Evolutionary conservation across 2,888 invertebrate species (phyloP).

Genomic region (Zonitis immaculata): DNA sequence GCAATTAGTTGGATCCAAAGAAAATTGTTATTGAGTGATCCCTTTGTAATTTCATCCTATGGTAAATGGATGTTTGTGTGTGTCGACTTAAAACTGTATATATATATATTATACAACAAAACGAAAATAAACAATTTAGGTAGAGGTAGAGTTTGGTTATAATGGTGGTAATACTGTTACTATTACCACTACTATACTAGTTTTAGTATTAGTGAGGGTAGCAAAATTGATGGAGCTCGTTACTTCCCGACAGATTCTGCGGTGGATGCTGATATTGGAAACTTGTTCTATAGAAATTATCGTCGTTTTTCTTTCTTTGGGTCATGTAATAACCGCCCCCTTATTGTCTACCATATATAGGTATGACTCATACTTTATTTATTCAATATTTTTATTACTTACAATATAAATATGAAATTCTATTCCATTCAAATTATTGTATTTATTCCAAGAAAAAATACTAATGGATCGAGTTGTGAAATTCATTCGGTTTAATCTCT

Average conservation of each 20-base stretch:
- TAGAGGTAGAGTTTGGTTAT: background rate
- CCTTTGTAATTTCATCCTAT: slow-evolving; percentile 21
- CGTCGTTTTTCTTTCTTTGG: background rate
- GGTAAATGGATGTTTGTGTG: no score
- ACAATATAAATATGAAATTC: no score
- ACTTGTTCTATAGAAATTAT: slow-evolving; percentile 1
- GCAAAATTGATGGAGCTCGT: slow-evolving; percentile 32
- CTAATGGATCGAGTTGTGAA: background rate
- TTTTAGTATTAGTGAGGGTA: slow-evolving; percentile 1
- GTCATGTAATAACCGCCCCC: background rate
- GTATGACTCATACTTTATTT: background rate
- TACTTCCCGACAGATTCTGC: slow-evolving; percentile 28
- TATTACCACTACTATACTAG: no score
- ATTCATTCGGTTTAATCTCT: slow-evolving; percentile 1
- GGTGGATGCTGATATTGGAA: slow-evolving; percentile 26
- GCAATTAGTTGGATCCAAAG: slow-evolving; percentile 22
- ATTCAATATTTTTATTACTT: background rate
- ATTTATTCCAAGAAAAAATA: no score
- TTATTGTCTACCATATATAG: no score
- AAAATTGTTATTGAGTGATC: slow-evolving; percentile 21
- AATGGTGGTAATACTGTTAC: no score
- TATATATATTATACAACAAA: slow-evolving; percentile 10
- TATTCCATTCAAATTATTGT: no score
- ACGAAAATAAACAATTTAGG: slow-evolving; percentile 27
- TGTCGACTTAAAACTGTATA: slow-evolving; percentile 20